Evolutionary conservation across 2,888 invertebrate species (phyloP), one percentile per base, ranked within the genome.

Genomic region (Ramazzottius varieornatus): DNA sequence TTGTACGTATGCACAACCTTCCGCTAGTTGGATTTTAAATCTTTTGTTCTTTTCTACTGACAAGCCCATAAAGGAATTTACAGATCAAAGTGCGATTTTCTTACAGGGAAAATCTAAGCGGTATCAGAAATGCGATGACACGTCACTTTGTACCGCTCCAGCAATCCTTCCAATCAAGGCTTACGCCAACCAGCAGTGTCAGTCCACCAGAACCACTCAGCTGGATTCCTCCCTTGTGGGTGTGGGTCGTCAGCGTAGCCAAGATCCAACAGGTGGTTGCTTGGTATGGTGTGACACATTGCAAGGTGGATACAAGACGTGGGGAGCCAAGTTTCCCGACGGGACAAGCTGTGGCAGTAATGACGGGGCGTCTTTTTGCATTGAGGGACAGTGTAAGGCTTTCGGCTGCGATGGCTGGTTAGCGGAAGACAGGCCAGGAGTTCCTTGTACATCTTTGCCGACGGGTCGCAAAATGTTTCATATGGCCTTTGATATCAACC

Each of bases 81-180:
- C n/a, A n/a, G n/a, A n/a, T n/a, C n/a, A 40, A 40, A 13, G 54
- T 29, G 29, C 20, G 24, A 54, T 54, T 54, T 54, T 29, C 8
- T 54, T 54, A 54, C 54, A 54, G 54, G 54, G 54, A 16, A 54
- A 54, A 29, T 54, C 54, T 8, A 54, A 54, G 54, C 13, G 54
- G 8, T 54, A 54, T 24, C 13, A 24, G 20, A 54, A 4, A 8
- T 54, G 54, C 24, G 54, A 54, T 29, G n/a, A 54, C 4, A 24
- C 54, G 20, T 13, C 54, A 16, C 20, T 29, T n/a, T 54, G 54
- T 54, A 24, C 20, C 24, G 29, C 8, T 8, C 54, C 4, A 8
- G 24, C 20, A 16, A 29, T 54, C 54, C 24, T 24, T 8, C 8
- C 54, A 4, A 54, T 54, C 8, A 29, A 4, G 4, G 29, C 8